These are phyloP conservation scores for Orycteropus afer DNA, from an alignment of 2,113 vertebrate genomes.

Conservation along the genomic window DNA sequence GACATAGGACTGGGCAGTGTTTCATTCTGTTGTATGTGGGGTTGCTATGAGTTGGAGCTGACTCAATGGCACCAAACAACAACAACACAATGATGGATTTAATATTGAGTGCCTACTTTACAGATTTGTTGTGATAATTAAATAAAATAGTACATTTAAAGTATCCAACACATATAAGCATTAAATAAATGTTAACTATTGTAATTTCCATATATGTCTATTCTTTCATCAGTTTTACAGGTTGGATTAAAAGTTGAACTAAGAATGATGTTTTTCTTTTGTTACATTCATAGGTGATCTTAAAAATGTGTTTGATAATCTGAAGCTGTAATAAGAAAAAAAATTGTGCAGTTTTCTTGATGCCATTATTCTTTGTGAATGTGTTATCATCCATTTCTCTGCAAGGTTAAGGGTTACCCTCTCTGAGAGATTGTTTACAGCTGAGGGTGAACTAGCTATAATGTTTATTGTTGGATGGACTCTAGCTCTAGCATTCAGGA, in stretches of 20 bases:
- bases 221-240: slow-evolving; percentile 11
- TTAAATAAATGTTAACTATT: neutral
- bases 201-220: neutral
- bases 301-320: slow-evolving; percentile 6
- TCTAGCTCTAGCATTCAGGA: neutral
- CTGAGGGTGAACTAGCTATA: neutral
- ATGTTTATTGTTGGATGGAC: neutral
- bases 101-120: neutral
- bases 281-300: neutral
- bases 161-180: neutral
- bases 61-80: no score
- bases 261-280: slow-evolving; percentile 27
- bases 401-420: neutral
- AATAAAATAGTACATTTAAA: neutral
- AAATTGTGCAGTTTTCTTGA: neutral
- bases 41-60: no score
- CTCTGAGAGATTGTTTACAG: neutral
- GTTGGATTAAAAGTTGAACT: slow-evolving; percentile 27
- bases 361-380: neutral
- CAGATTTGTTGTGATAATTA: slow-evolving; percentile 2
- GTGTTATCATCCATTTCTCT: neutral
- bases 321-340: neutral
- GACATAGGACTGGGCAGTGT: no score
- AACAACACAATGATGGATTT: no score
- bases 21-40: no score